Evolutionary conservation across 2,797 vertebrate genomes (phyloP).

Genomic region (Pampus argenteus): DNA sequence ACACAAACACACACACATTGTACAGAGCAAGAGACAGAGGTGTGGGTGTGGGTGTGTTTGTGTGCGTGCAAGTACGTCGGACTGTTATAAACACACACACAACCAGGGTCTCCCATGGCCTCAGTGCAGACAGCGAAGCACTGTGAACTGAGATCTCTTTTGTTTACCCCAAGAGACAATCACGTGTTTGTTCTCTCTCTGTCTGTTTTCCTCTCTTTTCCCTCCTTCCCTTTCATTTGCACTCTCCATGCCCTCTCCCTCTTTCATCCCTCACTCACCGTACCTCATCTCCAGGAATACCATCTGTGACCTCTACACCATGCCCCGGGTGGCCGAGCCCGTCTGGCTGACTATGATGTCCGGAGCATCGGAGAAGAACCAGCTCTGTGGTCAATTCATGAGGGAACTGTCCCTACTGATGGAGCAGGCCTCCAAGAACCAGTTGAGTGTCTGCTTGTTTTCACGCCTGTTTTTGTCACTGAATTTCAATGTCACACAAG

Average conservation of each 20-base stretch:
- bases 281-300: conserved; percentile 87
- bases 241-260: conserved; percentile 40
- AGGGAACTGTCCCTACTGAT: conserved; percentile 94
- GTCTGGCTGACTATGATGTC: conserved; percentile 99
- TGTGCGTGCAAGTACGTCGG: conserved; percentile 12
- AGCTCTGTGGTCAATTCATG: conserved; percentile 97
- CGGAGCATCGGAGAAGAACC: conserved; percentile 94
- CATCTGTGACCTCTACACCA: conserved; percentile 97
- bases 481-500: neutral
- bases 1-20: conserved; percentile 33
- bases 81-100: conserved; percentile 37
- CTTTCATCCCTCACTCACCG: conserved; percentile 50
- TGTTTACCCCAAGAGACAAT: conserved; percentile 82
- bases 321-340: conserved; percentile 96
- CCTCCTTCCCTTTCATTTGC: conserved; percentile 49
- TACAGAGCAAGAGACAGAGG: conserved; percentile 39
- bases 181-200: conserved; percentile 66
- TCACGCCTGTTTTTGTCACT: neutral
- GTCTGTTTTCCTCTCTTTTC: conserved; percentile 57
- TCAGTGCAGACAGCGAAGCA: conserved; percentile 71
- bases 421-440: conserved; percentile 98
- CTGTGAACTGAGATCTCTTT: conserved; percentile 79
- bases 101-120: conserved; percentile 76
- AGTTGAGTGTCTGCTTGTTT: conserved; percentile 86
- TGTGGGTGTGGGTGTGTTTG: conserved; percentile 48